Evolutionary conservation across 2,797 vertebrate species (phyloP).

Genomic region (Scyliorhinus canicula): DNA sequence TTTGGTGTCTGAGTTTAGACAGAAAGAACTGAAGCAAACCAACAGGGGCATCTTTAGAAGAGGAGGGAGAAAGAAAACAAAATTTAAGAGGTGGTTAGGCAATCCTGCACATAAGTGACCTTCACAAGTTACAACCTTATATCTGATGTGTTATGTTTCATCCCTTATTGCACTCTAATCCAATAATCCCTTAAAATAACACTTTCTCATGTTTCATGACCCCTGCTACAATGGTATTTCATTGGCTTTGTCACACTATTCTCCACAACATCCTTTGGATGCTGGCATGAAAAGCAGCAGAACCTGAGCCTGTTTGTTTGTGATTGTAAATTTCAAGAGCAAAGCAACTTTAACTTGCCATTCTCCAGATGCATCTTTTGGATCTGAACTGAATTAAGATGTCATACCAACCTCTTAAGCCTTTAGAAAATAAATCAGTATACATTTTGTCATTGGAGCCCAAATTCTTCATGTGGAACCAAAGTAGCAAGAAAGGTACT

Average conservation of each 20-base stretch:
- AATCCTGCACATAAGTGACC: neutral
- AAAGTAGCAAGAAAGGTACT: neutral
- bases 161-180: neutral
- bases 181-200: neutral
- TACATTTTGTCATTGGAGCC: neutral
- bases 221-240: neutral
- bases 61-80: neutral
- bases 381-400: conserved; percentile 4
- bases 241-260: neutral
- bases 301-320: neutral
- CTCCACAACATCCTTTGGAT: neutral
- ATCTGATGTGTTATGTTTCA: neutral
- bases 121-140: neutral
- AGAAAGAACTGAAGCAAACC: neutral
- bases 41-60: neutral
- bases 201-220: neutral
- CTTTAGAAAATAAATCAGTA: neutral
- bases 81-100: too few species aligned
- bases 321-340: neutral
- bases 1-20: neutral
- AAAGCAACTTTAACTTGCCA: neutral
- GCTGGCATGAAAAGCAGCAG: neutral
- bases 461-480: conserved; percentile 20
- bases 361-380: neutral
- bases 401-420: neutral